Conservation (phyloP, 2,888 invertebrate species). For the Pseudolycoriella hygida region DNA sequence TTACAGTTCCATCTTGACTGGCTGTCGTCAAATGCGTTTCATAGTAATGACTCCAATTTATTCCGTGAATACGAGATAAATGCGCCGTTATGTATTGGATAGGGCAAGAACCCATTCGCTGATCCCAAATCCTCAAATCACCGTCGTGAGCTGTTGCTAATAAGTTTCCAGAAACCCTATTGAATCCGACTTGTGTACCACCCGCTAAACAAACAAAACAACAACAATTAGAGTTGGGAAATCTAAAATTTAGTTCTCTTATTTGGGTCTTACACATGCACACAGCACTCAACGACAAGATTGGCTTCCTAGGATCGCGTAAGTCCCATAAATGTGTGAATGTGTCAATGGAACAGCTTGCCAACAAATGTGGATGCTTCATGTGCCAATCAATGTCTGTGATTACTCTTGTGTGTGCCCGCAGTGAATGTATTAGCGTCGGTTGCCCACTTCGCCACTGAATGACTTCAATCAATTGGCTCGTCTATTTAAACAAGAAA, state of each 20-base stretch:
- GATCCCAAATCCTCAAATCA: conserved; percentile 91
- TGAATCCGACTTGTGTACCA: conserved; percentile 90
- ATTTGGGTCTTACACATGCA: conserved; percentile 37
- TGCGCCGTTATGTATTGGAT: conserved; percentile 90
- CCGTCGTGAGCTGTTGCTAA: conserved; percentile 92
- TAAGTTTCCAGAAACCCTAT: conserved; percentile 62
- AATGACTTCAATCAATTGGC: conserved; percentile 72
- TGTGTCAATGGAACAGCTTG: conserved; percentile 86
- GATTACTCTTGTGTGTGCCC: conserved; percentile 70
- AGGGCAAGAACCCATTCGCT: conserved; percentile 69
- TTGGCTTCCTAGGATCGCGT: conserved; percentile 67
- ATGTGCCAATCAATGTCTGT: conserved; percentile 88
- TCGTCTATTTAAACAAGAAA: conserved; percentile 40
- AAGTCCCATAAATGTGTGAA: conserved; percentile 90
- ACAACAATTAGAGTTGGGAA: conserved; percentile 2
- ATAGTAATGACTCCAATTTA: conserved; percentile 82
- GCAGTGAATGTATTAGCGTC: conserved; percentile 50
- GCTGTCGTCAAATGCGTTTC: conserved; percentile 78
- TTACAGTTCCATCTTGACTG: conserved; percentile 89
- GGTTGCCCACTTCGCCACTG: conserved; percentile 60
- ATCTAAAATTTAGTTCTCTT: not conserved
- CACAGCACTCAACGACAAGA: conserved; percentile 71
- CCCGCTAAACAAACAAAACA: conserved; percentile 38
- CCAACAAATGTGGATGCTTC: conserved; percentile 53
- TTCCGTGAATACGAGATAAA: conserved; percentile 70